Evolutionary conservation across 2,888 invertebrate genomes (phyloP).

Genomic region (Hirtodrosophila alboralis): DNA sequence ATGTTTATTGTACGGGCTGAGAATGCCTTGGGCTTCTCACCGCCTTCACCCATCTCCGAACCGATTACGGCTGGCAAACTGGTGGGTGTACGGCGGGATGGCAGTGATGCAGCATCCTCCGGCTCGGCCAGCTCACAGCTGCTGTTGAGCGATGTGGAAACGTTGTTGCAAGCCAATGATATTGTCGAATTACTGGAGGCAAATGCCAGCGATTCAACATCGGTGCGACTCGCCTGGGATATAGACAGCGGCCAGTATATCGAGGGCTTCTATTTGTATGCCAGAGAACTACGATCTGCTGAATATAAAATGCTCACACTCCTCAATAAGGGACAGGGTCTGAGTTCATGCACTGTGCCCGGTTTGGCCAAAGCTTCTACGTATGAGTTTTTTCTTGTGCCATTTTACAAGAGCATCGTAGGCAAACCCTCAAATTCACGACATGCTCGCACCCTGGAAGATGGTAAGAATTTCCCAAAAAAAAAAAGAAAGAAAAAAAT

Average conservation of each 20-base stretch:
- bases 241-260: constrained; percentile 90
- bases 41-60: constrained; percentile 92
- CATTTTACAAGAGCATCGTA: constrained; percentile 94
- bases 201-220: constrained; percentile 92
- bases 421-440: constrained; percentile 94
- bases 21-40: constrained; percentile 93
- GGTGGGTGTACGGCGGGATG: constrained; percentile 63
- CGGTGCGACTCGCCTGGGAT: constrained; percentile 94
- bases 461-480: constrained; percentile 87
- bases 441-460: constrained; percentile 92
- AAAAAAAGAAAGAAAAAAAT: too few species aligned
- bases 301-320: constrained; percentile 91
- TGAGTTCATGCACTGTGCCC: constrained; percentile 90
- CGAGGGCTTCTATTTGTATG: constrained; percentile 93
- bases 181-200: constrained; percentile 92
- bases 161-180: constrained; percentile 88
- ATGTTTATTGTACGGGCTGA: constrained; percentile 95
- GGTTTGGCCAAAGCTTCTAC: constrained; percentile 92
- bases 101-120: constrained; percentile 61
- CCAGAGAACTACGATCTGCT: constrained; percentile 86
- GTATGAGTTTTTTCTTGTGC: constrained; percentile 96
- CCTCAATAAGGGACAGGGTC: constrained; percentile 89
- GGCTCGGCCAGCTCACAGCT: constrained; percentile 66
- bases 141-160: constrained; percentile 87
- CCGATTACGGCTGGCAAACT: constrained; percentile 87